Conservation (phyloP, 2,113 vertebrate species). For the Alouatta palliata region DNA sequence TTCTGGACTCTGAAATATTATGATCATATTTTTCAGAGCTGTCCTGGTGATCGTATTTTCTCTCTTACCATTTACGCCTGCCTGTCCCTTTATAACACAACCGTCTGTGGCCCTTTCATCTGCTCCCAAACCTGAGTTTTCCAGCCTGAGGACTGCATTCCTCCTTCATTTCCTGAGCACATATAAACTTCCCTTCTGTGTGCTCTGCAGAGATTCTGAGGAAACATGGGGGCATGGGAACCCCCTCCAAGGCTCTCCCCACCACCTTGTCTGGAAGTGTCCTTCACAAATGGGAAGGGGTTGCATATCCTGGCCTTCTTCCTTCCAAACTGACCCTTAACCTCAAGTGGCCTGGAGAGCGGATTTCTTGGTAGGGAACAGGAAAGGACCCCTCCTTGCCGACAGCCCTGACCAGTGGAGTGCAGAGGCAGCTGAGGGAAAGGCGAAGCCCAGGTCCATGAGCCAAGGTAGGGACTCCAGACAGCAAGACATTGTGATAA, state of each 20-base stretch:
- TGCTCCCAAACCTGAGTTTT: background rate
- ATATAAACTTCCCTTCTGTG: background rate
- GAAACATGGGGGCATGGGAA: background rate
- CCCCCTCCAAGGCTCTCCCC: too few relatives aligned
- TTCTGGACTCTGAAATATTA: background rate
- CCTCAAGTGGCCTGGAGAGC: background rate
- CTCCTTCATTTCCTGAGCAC: background rate
- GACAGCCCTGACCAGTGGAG: too few relatives aligned
- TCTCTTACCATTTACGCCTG: background rate
- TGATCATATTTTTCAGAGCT: too few relatives aligned
- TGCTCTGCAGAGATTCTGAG: background rate
- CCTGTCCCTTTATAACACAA: too few relatives aligned
- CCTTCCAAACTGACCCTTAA: too few relatives aligned
- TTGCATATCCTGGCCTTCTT: background rate
- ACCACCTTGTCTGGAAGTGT: background rate
- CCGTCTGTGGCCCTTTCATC: background rate
- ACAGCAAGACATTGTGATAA: accelerated
- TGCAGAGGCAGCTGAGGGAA: background rate
- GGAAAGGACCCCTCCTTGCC: too few relatives aligned
- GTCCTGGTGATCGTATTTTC: background rate
- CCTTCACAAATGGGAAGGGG: background rate
- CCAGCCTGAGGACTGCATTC: background rate
- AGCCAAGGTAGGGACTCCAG: too few relatives aligned
- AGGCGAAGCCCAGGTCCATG: background rate
- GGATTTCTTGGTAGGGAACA: background rate